Percentiles rank a stretch among this genome's conserved stretches.
phyloP scores from a whole-genome alignment of 2,888 invertebrate species.

The Leucoptera coffeella region DNA sequence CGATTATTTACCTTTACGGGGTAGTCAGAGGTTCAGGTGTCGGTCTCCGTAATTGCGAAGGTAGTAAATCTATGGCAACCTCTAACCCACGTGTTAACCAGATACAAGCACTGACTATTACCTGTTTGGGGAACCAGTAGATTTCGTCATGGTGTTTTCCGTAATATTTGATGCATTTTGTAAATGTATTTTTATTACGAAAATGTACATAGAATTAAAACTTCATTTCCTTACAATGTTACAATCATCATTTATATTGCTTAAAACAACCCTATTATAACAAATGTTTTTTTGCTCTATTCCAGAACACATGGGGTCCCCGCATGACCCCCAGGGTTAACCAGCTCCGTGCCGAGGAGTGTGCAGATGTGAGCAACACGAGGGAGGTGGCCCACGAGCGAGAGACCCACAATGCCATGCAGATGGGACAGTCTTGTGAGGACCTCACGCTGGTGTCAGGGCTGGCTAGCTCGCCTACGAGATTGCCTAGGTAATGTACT shows the following conservation, averaged over 20 bases:
- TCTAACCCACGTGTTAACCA: too few species aligned
- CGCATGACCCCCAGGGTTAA: constrained; percentile 78
- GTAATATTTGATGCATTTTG: too few species aligned
- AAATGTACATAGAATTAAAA: too few species aligned
- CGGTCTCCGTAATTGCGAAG: too few species aligned
- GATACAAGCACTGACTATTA: too few species aligned
- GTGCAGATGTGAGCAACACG: constrained; percentile 72
- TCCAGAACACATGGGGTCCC: constrained; percentile 51
- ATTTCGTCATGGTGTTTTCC: not conserved
- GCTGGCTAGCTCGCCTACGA: constrained; percentile 49
- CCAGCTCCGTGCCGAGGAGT: constrained; percentile 84
- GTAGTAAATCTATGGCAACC: too few species aligned
- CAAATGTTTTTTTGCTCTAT: not conserved
- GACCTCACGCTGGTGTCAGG: constrained; percentile 70
- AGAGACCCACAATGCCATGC: constrained; percentile 85
- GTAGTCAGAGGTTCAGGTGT: too few species aligned
- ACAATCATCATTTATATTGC: too few species aligned
- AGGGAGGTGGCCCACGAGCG: constrained; percentile 89
- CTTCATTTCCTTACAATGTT: too few species aligned
- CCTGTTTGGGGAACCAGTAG: too few species aligned
- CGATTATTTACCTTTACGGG: too few species aligned
- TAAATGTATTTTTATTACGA: too few species aligned
- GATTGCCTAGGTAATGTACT: constrained; percentile 28
- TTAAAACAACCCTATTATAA: not conserved
- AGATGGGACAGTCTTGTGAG: constrained; percentile 93